Conservation (phyloP, 2,888 invertebrate species). For the Cephonodes hylas region DNA sequence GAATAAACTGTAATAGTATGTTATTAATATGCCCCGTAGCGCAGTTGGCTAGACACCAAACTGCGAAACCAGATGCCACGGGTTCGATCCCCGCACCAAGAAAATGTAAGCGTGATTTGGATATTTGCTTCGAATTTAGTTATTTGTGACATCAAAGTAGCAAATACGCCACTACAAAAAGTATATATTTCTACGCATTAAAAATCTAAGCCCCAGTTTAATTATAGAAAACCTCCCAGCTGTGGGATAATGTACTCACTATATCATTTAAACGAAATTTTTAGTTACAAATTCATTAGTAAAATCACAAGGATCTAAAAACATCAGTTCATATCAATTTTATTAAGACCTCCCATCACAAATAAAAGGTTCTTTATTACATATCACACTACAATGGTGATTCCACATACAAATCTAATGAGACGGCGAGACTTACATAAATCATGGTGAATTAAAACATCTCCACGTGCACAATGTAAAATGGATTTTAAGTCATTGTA, state of each 20-base stretch:
- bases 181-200: too few relatives aligned
- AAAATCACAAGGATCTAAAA: not conserved
- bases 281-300: not conserved
- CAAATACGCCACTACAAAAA: too few relatives aligned
- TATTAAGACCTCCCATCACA: not conserved
- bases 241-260: too few relatives aligned
- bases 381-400: not conserved
- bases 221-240: too few relatives aligned
- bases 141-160: too few relatives aligned
- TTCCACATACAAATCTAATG: constrained; percentile 3
- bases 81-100: too few relatives aligned
- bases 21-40: not conserved
- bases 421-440: constrained; percentile 1
- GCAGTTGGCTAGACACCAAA: too few relatives aligned
- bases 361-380: not conserved
- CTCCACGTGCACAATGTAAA: not conserved
- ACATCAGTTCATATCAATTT: not conserved
- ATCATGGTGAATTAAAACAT: not conserved
- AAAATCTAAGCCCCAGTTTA: too few relatives aligned
- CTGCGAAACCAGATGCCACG: too few relatives aligned
- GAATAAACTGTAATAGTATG: not conserved
- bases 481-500: not conserved
- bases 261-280: not conserved
- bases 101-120: too few relatives aligned
- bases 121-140: too few relatives aligned